Evolutionary conservation across 2,888 invertebrate species (phyloP).

Genomic region (Globia sparganii): DNA sequence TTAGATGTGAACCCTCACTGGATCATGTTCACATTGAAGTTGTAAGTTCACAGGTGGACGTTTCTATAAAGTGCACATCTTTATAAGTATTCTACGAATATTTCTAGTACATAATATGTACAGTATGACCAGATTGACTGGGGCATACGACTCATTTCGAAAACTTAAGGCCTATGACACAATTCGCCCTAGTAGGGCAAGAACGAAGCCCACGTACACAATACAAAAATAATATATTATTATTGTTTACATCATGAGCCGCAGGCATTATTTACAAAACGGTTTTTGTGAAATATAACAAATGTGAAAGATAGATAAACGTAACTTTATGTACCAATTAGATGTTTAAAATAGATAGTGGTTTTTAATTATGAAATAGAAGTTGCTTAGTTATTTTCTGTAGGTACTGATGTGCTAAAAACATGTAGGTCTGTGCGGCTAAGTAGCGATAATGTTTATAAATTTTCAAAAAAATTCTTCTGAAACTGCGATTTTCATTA

Average conservation of each 20-base stretch:
- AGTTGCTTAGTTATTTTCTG: neutral
- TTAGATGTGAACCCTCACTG: neutral
- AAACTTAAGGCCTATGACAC: constrained; percentile 27
- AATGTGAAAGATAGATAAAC: neutral
- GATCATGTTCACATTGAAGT: neutral
- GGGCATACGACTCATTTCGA: constrained; percentile 7
- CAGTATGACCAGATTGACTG: neutral
- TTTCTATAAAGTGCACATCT: neutral
- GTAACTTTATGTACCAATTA: neutral
- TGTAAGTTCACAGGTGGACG: neutral
- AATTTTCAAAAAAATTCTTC: neutral
- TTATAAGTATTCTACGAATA: neutral
- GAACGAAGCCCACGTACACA: constrained; percentile 41
- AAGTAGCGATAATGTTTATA: neutral
- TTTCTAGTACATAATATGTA: neutral
- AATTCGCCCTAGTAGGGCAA: constrained; percentile 40
- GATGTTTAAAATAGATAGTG: neutral
- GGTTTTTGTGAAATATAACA: neutral
- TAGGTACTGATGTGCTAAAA: neutral
- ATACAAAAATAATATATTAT: constrained; percentile 24
- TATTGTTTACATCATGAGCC: constrained; percentile 7
- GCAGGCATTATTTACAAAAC: neutral
- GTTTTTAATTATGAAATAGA: neutral
- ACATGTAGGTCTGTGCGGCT: neutral
- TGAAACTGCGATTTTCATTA: neutral